Evolutionary conservation across 2,113 vertebrate species (phyloP), one percentile per base, ranked within the genome.

Genomic region (Marmota flaviventris): DNA sequence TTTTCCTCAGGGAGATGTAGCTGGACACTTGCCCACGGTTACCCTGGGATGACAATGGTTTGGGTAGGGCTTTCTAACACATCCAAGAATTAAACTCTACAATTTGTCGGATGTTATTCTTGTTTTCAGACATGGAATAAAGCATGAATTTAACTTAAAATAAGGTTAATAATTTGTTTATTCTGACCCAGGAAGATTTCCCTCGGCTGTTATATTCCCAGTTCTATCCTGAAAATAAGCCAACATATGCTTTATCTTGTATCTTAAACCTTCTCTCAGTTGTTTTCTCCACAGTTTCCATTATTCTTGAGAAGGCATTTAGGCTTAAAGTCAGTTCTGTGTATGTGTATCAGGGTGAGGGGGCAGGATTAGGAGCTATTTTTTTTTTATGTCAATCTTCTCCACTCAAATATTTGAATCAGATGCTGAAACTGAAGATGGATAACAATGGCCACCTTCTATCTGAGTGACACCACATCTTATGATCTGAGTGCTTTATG

Each of bases 31-130:
- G 37, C 29, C 8, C 39, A 48, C 1, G 10, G 42, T 5, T 32
- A 24, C 22, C 7, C 4, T n/a, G 0, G 37, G 37, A 22, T 22
- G 17, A 6, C 4, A 34, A 1, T 16, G 10, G 37, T 22, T 12
- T 76, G 5, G 6, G 17, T 34, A 32, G 18, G 2, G 8, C 27
- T 20, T 6, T 45, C 27, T 61, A 8, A 5, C 14, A n/a, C 3
- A 48, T 8, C 42, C 8, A 16, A 22, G 8, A 17, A 34, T n/a
- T 39, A 48, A n/a, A n/a, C 13, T n/a, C 10, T 58, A 13, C 2
- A 20, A 69, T n/a, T 45, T 45, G 4, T 13, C 18, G 11, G 29
- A 27, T n/a, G 27, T 4, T 32, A 5, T 2, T 65, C 13, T 17
- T 89, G 29, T 70, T 85, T 85, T 61, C 37, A 61, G 4, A 14